Evolutionary conservation across 2,888 invertebrate genomes (phyloP), one percentile per base, ranked within the genome.

Genomic region (Copidosoma aretas): DNA sequence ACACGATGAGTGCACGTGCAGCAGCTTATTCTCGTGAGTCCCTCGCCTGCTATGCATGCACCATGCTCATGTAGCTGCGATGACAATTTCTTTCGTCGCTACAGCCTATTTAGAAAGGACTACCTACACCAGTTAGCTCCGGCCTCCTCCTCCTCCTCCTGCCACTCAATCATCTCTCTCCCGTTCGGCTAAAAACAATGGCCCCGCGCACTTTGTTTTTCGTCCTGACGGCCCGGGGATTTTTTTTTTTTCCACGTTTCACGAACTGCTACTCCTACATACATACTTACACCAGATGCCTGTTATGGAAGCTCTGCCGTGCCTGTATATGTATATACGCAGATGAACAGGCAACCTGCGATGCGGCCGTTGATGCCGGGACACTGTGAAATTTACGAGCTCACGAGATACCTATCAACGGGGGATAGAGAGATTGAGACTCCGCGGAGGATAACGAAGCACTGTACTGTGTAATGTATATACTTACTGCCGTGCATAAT

Each of bases 351-450:
- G n/a, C 8, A 32, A 32, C 32, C 32, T 32, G 32, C 32, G n/a
- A n/a, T n/a, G n/a, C n/a, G n/a, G n/a, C 32, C 49, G n/a, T n/a
- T n/a, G n/a, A n/a, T 49, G 49, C 49, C 49, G 19, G 49, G 49
- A 10, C 17, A 70, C 70, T 64, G 67, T 60, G 70, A 70, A 70
- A 70, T 70, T 70, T 70, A 70, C 67, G 70, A 70, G 60, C 70
- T 70, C 70, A 67, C 70, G 70, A 46, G 52, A 70, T 32, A 32
- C 32, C 32, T 32, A 32, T 32, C 32, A 32, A 5, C 8, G 32
- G 32, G 32, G 32, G 32, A 32, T 32, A n/a, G n/a, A n/a, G n/a
- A n/a, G n/a, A 32, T 32, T 8, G 32, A 32, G 32, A 32, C 32
- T 32, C 32, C n/a, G n/a, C n/a, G n/a, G n/a, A 43, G 56, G 59